Evolutionary conservation across 1,140 invertebrate species (phyloP).

Genomic region (Rhagoletis zephyria): DNA sequence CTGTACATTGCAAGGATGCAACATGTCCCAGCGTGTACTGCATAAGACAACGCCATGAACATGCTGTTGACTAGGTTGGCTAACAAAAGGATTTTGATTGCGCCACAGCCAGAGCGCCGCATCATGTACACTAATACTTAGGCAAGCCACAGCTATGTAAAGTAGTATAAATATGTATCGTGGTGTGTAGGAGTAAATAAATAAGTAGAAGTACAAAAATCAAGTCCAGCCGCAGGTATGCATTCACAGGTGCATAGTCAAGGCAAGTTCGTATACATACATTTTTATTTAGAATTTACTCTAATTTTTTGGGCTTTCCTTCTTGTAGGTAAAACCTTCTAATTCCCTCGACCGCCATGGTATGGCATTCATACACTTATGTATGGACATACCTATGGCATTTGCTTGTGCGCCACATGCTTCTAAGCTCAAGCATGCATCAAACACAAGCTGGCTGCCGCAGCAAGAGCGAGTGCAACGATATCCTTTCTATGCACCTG

Average conservation of each 20-base stretch:
- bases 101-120: background rate
- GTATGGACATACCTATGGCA: constrained; percentile 8
- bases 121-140: background rate
- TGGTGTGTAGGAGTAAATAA: background rate
- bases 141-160: background rate
- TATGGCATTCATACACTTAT: background rate
- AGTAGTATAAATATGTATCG: no score
- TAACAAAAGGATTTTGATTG: background rate
- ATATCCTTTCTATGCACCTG: background rate
- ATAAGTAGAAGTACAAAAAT: background rate
- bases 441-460: background rate
- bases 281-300: background rate
- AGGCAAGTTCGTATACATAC: background rate
- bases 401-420: constrained; percentile 17
- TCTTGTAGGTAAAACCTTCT: no score
- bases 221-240: background rate
- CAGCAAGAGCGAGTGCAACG: no score
- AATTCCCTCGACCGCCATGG: background rate
- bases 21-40: background rate
- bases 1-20: background rate
- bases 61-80: constrained; percentile 2
- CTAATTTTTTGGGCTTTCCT: no score
- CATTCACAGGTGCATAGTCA: background rate
- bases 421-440: background rate
- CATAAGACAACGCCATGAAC: constrained; percentile 10